Conservation (phyloP, 2,797 vertebrate genomes). For the Scyliorhinus canicula region DNA sequence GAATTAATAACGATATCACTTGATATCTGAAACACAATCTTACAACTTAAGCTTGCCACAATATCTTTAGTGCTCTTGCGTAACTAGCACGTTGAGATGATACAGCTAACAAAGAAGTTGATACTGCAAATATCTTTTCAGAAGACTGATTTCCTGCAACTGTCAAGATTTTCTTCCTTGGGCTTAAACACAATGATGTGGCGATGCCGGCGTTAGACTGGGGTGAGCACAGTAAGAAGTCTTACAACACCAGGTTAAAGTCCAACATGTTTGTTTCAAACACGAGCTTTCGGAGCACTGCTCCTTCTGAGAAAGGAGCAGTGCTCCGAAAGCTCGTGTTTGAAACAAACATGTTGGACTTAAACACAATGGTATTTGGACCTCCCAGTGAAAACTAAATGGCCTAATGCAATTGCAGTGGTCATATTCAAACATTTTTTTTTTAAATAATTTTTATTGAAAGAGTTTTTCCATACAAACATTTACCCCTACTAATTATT, state of each 20-base stretch:
- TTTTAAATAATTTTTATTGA: too few relatives aligned
- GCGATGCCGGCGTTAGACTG: too few relatives aligned
- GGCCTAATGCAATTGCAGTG: neutral
- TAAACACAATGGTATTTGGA: neutral
- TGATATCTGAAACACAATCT: neutral
- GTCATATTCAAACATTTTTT: neutral
- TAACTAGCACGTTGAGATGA: neutral
- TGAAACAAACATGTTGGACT: too few relatives aligned
- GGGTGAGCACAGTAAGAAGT: too few relatives aligned
- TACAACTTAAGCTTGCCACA: neutral
- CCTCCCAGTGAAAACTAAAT: neutral
- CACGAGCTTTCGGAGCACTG: too few relatives aligned
- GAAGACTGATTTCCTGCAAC: neutral
- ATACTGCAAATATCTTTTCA: neutral
- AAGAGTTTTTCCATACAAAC: too few relatives aligned
- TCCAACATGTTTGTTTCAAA: too few relatives aligned
- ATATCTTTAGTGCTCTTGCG: neutral
- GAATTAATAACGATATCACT: neutral
- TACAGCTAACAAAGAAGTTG: neutral
- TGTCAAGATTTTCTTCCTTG: neutral
- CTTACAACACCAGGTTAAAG: too few relatives aligned
- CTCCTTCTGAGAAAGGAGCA: too few relatives aligned
- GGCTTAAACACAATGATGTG: too few relatives aligned
- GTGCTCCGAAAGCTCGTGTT: too few relatives aligned
- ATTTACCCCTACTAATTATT: too few relatives aligned